Evolutionary conservation across 2,888 invertebrate genomes (phyloP), one percentile per base, ranked within the genome.

Genomic region (Drosophila robusta): DNA sequence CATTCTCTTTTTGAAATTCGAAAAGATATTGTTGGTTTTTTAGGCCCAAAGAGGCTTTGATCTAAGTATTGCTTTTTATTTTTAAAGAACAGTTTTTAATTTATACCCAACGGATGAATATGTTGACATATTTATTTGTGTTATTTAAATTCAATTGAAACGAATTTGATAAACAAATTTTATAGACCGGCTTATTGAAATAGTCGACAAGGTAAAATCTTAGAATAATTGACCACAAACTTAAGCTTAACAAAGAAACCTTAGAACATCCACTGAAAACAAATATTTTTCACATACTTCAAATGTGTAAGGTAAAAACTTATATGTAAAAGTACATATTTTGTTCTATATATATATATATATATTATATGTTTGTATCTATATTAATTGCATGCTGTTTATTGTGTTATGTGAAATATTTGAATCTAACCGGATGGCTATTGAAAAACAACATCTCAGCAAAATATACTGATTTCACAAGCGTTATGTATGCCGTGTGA

Each of bases 271-370:
- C 50, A 55, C 26, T 46, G 38, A 63, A 55, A 75, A 63, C 70
- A 62, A 46, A 51, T 50, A 50, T 60, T 47, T 58, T 64, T 22
- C 64, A 63, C 47, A 66, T 36, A n/a, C 26, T 46, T 29, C 9
- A 29, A 72, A 54, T 62, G 47, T 51, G 38, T 55, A 63, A 57
- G 41, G 50, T 75, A 71, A 57, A 77, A 80, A 65, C 87, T 80
- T 80, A 87, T 22, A 58, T 22, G 50, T 69, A 66, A 47, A 50
- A 49, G 38, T 67, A 50, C 57, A 57, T 26, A 11, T 26, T 3
- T 55, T 34, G 26, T n/a, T 54, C 29, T 60, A 41, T 16, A 42
- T 52, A 26, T 26, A 18, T 18, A 18, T 34, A 18, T 18, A 18
- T 18, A 18, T 29, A 9, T 29, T 29, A 29, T 29, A 9, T 39